Percentiles rank a stretch among this genome's conserved stretches.
Conservation (phyloP, 1,140 invertebrate species). For the Rhynchophorus ferrugineus region DNA sequence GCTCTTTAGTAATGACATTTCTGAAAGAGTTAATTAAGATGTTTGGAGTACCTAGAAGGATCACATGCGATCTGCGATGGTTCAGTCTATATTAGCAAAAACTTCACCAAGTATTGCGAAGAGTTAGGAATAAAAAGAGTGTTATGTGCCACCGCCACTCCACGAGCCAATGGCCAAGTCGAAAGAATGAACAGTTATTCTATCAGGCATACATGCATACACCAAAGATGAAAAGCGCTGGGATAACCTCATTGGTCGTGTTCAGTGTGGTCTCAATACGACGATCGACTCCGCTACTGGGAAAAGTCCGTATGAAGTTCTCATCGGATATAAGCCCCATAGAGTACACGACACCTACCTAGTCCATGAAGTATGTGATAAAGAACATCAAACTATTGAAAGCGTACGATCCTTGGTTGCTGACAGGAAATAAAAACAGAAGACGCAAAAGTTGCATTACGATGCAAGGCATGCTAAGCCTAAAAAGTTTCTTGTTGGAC, state of each 20-base stretch:
- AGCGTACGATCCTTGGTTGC: neutral
- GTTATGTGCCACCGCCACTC: conserved; percentile 23
- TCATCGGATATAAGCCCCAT: conserved; percentile 7
- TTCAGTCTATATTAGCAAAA: conserved; percentile 21
- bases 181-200: conserved; percentile 23
- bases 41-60: conserved; percentile 35
- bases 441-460: neutral
- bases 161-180: conserved; percentile 26
- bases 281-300: conserved; percentile 3
- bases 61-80: conserved; percentile 27
- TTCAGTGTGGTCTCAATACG: conserved; percentile 1
- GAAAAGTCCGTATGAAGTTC: conserved; percentile 9
- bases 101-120: conserved; percentile 24
- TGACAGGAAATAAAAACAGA: neutral
- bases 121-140: conserved; percentile 21
- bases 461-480: neutral
- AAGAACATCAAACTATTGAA: neutral
- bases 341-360: conserved; percentile 9
- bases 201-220: conserved; percentile 6
- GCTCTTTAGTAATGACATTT: conserved; percentile 5
- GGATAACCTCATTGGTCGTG: neutral
- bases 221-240: neutral
- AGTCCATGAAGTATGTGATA: neutral
- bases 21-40: conserved; percentile 8
- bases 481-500: neutral